Percentiles rank a stretch among this genome's conserved stretches.
phyloP scores from a whole-genome alignment of 2,888 invertebrate species.

The Euplexia lucipara region DNA sequence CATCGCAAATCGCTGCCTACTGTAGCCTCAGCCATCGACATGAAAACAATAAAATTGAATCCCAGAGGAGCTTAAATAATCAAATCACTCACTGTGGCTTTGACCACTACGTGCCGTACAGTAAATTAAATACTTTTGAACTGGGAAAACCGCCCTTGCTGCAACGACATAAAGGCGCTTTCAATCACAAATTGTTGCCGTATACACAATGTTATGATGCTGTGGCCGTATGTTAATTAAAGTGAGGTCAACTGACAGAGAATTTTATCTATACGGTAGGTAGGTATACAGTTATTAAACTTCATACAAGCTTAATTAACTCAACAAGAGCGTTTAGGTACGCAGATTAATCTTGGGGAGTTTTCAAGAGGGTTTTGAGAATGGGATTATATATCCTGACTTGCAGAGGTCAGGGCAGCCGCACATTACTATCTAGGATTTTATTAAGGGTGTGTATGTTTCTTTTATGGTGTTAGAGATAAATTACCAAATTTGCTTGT shows the following conservation, averaged over 20 bases:
- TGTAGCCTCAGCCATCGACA: too few relatives aligned
- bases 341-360: slow-evolving; percentile 24
- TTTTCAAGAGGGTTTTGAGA: slow-evolving; percentile 1
- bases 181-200: not conserved
- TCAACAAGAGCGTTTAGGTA: slow-evolving; percentile 16
- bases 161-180: not conserved
- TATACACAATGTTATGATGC: slow-evolving; percentile 20
- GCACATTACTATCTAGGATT: too few relatives aligned
- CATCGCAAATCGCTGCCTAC: too few relatives aligned
- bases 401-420: slow-evolving; percentile 7
- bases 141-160: slow-evolving; percentile 3
- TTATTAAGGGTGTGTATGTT: too few relatives aligned
- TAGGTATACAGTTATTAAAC: too few relatives aligned
- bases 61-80: slow-evolving; percentile 54
- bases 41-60: slow-evolving; percentile 65
- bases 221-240: slow-evolving; percentile 50
- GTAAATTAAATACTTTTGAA: not conserved
- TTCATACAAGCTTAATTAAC: too few relatives aligned
- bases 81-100: slow-evolving; percentile 44
- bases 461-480: too few relatives aligned
- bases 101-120: slow-evolving; percentile 36
- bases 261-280: too few relatives aligned
- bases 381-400: slow-evolving; percentile 8
- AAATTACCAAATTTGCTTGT: too few relatives aligned
- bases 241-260: slow-evolving; percentile 44